Evolutionary conservation across 92 coral and sea anemone genomes (phyloP), one percentile per base, ranked within the genome.

Genomic region (Bergia sp.): DNA sequence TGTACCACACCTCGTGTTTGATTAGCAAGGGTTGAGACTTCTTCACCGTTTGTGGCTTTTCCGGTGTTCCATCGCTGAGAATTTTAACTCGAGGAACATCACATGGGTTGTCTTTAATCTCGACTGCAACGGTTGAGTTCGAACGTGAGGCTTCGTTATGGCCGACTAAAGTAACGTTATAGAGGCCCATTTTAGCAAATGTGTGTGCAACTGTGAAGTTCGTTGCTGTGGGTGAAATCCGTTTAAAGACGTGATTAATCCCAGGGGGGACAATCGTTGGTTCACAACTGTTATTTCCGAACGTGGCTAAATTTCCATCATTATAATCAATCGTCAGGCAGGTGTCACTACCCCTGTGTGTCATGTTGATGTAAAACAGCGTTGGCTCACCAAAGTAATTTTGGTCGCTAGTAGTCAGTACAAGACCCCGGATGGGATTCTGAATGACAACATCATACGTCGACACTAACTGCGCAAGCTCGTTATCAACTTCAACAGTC

Each of bases 331-430:
- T 88, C 16, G 66, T 72, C 13, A 94, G 58, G 80, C 98, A 96
- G 1, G 95, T 74, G 82, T 89, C 93, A 13, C 96, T 88, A 66
- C 95, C 95, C 20, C 91, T 85, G 1, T 91, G 91, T 4, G 90
- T 81, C 40, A 95, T 86, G 57, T 90, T 89, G 45, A 96, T 72
- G 37, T 86, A 40, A 72, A 96, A 95, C 29, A 76, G 44, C 3
- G 98, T 95, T 15, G 95, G 93, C 72, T 96, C 98, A 7, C 95
- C 94, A 40, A 71, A 90, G 73, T 90, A 96, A 0, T 89, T 89
- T 21, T 95, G 92, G 53, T 90, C 80, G 66, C 81, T 85, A 16
- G 92, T 86, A 82, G n/a, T 90, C 15, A 95, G 78, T 1, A 88
- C 57, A 37, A 91, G 76, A 12, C 86, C 76, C 29, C 89, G 90